Evolutionary conservation across 2,797 vertebrate species (phyloP).

Genomic region (Enteromius radiatus): DNA sequence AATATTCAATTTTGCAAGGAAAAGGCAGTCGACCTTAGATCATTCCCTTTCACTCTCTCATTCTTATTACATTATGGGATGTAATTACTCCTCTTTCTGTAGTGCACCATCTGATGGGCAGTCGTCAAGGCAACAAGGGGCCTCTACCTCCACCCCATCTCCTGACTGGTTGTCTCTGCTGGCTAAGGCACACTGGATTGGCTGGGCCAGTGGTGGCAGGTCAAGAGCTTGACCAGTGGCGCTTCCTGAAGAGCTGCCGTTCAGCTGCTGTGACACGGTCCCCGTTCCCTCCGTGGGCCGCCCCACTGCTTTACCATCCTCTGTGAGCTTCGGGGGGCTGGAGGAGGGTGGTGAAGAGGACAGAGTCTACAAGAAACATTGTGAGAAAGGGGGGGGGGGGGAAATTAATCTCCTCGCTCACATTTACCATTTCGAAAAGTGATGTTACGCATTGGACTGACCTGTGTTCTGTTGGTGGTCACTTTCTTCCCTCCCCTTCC

Average conservation of each 20-base stretch:
- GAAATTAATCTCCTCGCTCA: background rate
- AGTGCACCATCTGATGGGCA: conserved; percentile 86
- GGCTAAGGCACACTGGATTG: conserved; percentile 92
- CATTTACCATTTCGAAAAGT: background rate
- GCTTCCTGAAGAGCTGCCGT: conserved; percentile 81
- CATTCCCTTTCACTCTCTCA: conserved; percentile 71
- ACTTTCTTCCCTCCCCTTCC: conserved; percentile 77
- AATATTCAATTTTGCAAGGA: conserved; percentile 71
- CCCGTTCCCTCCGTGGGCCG: conserved; percentile 69
- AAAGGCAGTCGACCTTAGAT: conserved; percentile 85
- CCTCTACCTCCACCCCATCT: conserved; percentile 81
- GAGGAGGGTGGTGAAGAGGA: conserved; percentile 73
- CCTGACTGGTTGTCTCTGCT: conserved; percentile 88
- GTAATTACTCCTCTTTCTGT: conserved; percentile 86
- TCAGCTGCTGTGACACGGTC: conserved; percentile 78
- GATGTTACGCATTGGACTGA: conserved; percentile 42
- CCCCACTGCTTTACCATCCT: conserved; percentile 72
- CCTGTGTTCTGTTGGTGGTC: conserved; percentile 77
- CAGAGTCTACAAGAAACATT: conserved; percentile 51
- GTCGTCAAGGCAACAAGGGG: conserved; percentile 84
- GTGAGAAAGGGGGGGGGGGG: too few species aligned
- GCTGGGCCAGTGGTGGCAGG: conserved; percentile 80
- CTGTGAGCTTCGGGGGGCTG: conserved; percentile 80
- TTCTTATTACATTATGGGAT: conserved; percentile 66
- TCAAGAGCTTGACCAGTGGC: conserved; percentile 78